Conservation (phyloP, 2,113 vertebrate species). For the Columba janthina region DNA sequence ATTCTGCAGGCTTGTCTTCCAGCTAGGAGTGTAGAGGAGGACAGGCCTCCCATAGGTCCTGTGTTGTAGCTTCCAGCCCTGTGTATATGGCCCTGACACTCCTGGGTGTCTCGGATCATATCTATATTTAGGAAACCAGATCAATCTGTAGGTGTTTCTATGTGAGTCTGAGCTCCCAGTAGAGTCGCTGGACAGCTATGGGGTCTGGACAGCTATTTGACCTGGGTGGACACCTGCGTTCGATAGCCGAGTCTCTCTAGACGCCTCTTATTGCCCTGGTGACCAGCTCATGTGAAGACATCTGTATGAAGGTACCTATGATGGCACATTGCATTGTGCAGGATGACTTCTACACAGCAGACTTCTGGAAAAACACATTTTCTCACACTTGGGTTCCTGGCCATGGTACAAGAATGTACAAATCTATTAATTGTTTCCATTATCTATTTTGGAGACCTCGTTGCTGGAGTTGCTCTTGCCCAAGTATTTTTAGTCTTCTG, state of each 20-base stretch:
- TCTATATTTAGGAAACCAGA: neutral
- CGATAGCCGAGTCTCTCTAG: neutral
- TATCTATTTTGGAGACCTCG: neutral
- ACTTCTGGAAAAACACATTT: neutral
- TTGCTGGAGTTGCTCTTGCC: neutral
- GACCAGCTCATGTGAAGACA: neutral
- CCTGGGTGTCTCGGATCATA: neutral
- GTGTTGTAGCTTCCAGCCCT: neutral
- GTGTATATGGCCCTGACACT: neutral
- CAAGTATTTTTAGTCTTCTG: neutral
- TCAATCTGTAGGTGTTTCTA: neutral
- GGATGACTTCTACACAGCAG: neutral
- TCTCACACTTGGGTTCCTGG: neutral
- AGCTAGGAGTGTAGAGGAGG: neutral
- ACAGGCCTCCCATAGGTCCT: neutral
- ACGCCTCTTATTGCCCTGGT: neutral
- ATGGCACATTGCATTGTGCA: neutral
- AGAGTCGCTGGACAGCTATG: neutral
- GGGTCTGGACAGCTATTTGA: neutral
- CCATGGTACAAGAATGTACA: neutral
- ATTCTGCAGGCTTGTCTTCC: neutral
- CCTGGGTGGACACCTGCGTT: neutral
- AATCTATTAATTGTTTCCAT: neutral
- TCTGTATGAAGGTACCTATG: neutral
- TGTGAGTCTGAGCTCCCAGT: neutral